These are phyloP conservation scores for Dione vanillae DNA, from an alignment of 2,888 invertebrate genomes.

Conservation along the genomic window DNA sequence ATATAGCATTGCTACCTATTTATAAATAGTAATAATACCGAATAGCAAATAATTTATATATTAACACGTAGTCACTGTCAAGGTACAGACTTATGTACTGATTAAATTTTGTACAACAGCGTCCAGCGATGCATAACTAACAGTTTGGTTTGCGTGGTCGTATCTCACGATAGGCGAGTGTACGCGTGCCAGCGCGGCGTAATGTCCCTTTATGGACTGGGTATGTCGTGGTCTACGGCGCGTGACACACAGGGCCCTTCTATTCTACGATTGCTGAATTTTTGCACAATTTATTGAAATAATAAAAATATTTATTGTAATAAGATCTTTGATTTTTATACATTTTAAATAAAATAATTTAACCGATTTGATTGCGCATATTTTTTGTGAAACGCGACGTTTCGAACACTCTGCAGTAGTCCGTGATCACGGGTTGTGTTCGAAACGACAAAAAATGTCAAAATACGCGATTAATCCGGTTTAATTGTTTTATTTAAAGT, in stretches of 20 bases:
- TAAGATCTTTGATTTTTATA: too few species aligned
- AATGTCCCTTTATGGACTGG: conserved; percentile 37
- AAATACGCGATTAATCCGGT: too few species aligned
- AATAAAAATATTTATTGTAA: too few species aligned
- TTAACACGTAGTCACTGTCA: not conserved
- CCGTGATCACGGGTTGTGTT: too few species aligned
- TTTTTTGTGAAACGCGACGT: too few species aligned
- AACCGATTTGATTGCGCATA: too few species aligned
- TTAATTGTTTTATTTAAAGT: too few species aligned
- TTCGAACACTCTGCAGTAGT: too few species aligned
- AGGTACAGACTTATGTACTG: conserved; percentile 4
- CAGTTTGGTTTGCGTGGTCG: conserved; percentile 43
- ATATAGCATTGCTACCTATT: not conserved
- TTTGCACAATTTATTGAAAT: too few species aligned
- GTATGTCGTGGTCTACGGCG: conserved; percentile 32
- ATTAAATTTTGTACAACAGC: conserved; percentile 30
- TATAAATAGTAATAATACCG: not conserved
- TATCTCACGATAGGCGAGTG: conserved; percentile 37
- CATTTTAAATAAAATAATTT: too few species aligned
- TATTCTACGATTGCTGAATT: conserved; percentile 34
- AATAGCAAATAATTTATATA: not conserved
- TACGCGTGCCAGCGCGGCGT: conserved; percentile 42
- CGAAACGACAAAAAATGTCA: too few species aligned
- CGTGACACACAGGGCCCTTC: conserved; percentile 31
- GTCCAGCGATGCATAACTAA: conserved; percentile 29